Evolutionary conservation across 2,888 invertebrate genomes (phyloP).

Genomic region (Metallyticus violacea): DNA sequence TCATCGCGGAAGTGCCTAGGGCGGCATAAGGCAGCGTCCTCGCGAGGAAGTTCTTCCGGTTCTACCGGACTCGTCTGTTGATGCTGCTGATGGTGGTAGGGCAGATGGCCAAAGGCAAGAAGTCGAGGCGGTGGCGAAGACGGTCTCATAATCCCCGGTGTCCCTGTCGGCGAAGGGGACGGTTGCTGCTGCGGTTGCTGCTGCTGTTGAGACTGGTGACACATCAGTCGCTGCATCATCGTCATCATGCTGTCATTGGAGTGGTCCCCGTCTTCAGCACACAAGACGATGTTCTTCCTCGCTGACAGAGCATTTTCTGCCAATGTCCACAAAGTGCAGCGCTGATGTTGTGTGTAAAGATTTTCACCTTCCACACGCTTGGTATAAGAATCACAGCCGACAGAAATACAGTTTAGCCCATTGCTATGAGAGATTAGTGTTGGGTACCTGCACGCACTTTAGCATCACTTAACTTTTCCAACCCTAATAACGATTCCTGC

Average conservation of each 20-base stretch:
- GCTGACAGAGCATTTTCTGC: background rate
- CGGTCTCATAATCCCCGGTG: background rate
- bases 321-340: too few species aligned
- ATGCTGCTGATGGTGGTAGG: background rate
- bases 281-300: background rate
- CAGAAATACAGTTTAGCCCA: too few species aligned
- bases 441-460: background rate
- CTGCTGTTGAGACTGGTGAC: slow-evolving; percentile 19
- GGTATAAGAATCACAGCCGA: too few species aligned
- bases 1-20: background rate
- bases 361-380: too few species aligned
- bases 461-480: background rate
- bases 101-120: slow-evolving; percentile 15
- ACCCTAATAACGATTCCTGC: background rate
- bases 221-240: slow-evolving; percentile 31
- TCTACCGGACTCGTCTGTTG: background rate
- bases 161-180: background rate
- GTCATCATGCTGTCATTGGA: slow-evolving; percentile 27
- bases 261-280: background rate
- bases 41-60: background rate
- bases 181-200: background rate
- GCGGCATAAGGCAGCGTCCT: background rate
- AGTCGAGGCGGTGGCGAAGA: slow-evolving; percentile 15
- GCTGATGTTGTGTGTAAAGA: too few species aligned
- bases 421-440: too few species aligned